phyloP scores from a whole-genome alignment of 2,888 invertebrate genomes.

The Eubasilissa splendida region DNA sequence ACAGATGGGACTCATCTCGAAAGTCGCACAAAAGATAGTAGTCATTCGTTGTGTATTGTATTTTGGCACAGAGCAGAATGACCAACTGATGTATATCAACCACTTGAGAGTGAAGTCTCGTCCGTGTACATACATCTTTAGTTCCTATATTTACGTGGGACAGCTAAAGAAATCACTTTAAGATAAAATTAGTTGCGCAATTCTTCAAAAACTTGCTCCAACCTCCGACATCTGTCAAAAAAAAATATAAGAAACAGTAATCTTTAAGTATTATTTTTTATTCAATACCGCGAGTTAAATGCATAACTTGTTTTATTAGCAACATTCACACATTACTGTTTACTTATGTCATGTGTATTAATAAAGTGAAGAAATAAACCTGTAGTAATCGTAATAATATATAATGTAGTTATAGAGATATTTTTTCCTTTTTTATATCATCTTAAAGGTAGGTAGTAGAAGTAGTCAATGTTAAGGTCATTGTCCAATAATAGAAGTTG shows the following conservation, averaged over 20 bases:
- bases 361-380: slow-evolving; percentile 13
- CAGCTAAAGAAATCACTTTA: no score
- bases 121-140: no score
- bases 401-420: slow-evolving; percentile 15
- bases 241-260: background rate
- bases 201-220: no score
- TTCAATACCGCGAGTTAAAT: background rate
- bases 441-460: background rate
- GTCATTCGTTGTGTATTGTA: no score
- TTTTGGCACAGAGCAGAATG: no score
- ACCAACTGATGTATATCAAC: no score
- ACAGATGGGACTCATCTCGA: no score
- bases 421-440: background rate
- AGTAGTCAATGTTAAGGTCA: slow-evolving; percentile 30
- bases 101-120: no score
- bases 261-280: background rate
- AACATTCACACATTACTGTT: slow-evolving; percentile 13
- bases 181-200: no score
- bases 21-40: no score
- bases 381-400: background rate
- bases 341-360: slow-evolving; percentile 6
- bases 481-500: slow-evolving; percentile 3
- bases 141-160: no score
- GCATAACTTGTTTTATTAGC: slow-evolving; percentile 10
- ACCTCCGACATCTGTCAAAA: no score